Evolutionary conservation across 2,113 vertebrate species (phyloP), one percentile per base, ranked within the genome.

Genomic region (Clarias macrocephalus): DNA sequence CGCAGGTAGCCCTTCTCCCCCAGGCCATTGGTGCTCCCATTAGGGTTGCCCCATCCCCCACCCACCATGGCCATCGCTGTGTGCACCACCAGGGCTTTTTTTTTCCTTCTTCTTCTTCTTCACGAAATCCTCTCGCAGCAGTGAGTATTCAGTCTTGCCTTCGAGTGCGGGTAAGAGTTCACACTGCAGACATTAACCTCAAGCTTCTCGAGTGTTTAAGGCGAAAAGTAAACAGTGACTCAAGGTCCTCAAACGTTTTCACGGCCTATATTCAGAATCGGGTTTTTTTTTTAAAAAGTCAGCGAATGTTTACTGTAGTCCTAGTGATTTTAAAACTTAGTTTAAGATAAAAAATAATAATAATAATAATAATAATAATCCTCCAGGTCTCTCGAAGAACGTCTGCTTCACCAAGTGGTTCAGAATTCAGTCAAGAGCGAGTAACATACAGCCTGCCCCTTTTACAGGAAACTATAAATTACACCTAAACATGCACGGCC

Each of bases 41-140:
- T 97, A 85, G 97, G 95, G 94, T 97, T 96, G 70, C 96, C 97
- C 97, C 97, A 97, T 93, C 96, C 97, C 88, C 97, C 96, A 93
- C 96, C 95, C 95, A 97, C 97, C 96, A 97, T 97, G 96, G 97
- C 97, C 97, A 98, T 98, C 91, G 92, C 93, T 85, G 88, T 91
- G 90, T 87, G 33, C 65, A 84, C 86, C 86, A 83, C 56, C 68
- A 77, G 82, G 60, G 79, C 63, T 89, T 73, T 70, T 62, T 73
- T 42, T 21, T 75, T 48, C 48, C 19, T 37, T 0, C 60, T 62
- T 63, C 25, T 68, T 68, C 48, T n/a, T 68, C 13, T 72, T 33
- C 18, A 81, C 28, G 62, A 82, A 88, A 90, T 83, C 83, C 25
- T 66, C 85, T 76, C 77, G 62, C 66, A 75, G 25, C 79, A 54